phyloP scores from a whole-genome alignment of 2,888 invertebrate genomes.

The Caenorhabditis virilis region DNA sequence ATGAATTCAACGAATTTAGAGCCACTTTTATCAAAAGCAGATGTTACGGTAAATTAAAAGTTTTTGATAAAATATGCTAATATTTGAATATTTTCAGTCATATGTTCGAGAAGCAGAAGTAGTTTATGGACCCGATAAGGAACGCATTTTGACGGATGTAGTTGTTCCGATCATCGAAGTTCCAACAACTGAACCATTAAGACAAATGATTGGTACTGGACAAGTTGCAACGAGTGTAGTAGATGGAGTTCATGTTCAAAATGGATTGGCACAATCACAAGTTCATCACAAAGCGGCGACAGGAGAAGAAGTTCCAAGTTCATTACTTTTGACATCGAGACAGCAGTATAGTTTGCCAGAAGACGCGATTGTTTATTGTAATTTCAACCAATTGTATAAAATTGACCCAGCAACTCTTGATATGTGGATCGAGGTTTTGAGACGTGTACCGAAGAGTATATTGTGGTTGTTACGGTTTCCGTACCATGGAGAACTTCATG shows the following conservation, averaged over 20 bases:
- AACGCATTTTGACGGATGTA: slow-evolving; percentile 63
- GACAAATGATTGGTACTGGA: slow-evolving; percentile 89
- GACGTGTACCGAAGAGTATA: slow-evolving; percentile 45
- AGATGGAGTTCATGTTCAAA: slow-evolving; percentile 86
- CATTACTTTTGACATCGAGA: slow-evolving; percentile 90
- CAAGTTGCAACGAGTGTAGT: slow-evolving; percentile 82
- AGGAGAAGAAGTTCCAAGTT: slow-evolving; percentile 91
- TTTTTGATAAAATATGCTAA: neutral
- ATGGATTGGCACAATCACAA: slow-evolving; percentile 80
- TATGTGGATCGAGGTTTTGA: slow-evolving; percentile 80
- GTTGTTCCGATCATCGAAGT: slow-evolving; percentile 87
- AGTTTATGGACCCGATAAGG: slow-evolving; percentile 63
- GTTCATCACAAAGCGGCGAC: slow-evolving; percentile 92
- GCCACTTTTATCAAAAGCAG: slow-evolving; percentile 87
- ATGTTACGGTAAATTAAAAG: slow-evolving; percentile 72
- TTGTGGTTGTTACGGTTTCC: slow-evolving; percentile 76
- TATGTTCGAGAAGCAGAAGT: slow-evolving; percentile 65
- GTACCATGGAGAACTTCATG: slow-evolving; percentile 74
- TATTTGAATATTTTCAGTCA: slow-evolving; percentile 27
- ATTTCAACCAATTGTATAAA: slow-evolving; percentile 98
- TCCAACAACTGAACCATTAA: slow-evolving; percentile 83
- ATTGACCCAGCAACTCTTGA: slow-evolving; percentile 90
- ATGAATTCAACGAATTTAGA: slow-evolving; percentile 91
- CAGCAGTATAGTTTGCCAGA: slow-evolving; percentile 81
- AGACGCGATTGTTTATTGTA: slow-evolving; percentile 93